phyloP scores from a whole-genome alignment of 2,113 vertebrate genomes.

The Lethenteron reissneri region DNA sequence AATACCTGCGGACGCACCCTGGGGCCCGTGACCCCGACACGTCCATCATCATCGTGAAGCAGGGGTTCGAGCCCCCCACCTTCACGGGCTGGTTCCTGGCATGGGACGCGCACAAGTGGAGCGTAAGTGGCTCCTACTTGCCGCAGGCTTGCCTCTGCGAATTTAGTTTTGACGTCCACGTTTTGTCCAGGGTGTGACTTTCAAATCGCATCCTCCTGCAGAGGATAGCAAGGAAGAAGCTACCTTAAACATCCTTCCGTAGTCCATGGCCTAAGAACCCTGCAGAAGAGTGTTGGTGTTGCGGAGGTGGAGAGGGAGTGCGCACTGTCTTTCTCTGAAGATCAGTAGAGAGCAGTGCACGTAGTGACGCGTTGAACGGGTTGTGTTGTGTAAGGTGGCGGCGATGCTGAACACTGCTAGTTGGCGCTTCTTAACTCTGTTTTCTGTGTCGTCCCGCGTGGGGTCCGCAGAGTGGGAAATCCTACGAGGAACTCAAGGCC shows the following conservation, averaged over 20 bases:
- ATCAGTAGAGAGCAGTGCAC: no score
- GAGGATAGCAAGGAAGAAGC: no score
- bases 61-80: slow-evolving; percentile 44
- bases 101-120: slow-evolving; percentile 50
- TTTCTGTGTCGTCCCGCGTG: not conserved
- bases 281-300: no score
- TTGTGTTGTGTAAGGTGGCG: not conserved
- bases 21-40: slow-evolving; percentile 27
- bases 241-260: no score
- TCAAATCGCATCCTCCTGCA: not conserved
- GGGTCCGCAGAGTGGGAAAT: slow-evolving; percentile 28
- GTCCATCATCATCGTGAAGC: slow-evolving; percentile 46
- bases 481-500: slow-evolving; percentile 27
- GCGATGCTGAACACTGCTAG: not conserved
- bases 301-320: not conserved
- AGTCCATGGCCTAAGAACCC: no score
- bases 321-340: not conserved
- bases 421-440: not conserved
- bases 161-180: no score
- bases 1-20: slow-evolving; percentile 41
- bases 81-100: slow-evolving; percentile 60
- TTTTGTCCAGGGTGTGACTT: not conserved
- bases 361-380: not conserved
- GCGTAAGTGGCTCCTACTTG: slow-evolving; percentile 19
- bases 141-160: not conserved